A percentile compares a stretch with the other conserved stretches of the same genome.
Evolutionary conservation across 2,797 vertebrate genomes (phyloP).

Genomic region (Anniella stebbinsi): DNA sequence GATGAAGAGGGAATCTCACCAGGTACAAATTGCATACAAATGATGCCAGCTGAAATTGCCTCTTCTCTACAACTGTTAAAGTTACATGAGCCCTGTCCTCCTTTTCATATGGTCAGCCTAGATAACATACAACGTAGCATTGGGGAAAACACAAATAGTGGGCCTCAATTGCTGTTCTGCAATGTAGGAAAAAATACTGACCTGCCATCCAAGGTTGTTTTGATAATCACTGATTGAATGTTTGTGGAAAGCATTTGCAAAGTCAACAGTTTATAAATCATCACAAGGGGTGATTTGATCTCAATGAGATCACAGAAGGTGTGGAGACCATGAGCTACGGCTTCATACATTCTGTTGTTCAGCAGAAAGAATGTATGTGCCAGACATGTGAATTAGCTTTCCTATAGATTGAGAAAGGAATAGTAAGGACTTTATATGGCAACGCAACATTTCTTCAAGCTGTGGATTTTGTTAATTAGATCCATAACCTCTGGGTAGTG

Average conservation of each 20-base stretch:
- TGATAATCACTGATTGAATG: not conserved
- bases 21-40: too few species aligned
- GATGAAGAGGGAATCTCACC: too few species aligned
- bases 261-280: not conserved
- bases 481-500: conserved; percentile 4
- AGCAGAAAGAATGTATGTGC: not conserved
- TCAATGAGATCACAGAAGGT: not conserved
- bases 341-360: too few species aligned
- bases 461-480: conserved; percentile 40
- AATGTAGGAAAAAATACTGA: not conserved
- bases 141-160: not conserved
- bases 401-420: not conserved
- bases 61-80: too few species aligned
- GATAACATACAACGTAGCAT: not conserved
- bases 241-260: not conserved
- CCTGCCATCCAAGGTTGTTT: not conserved
- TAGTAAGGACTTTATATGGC: conserved; percentile 24
- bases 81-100: too few species aligned
- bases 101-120: too few species aligned
- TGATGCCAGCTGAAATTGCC: too few species aligned
- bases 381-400: not conserved
- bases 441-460: conserved; percentile 16
- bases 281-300: not conserved
- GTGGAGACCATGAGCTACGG: not conserved
- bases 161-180: not conserved